Percentiles rank a stretch among this genome's conserved stretches.
These are phyloP conservation scores for Dexiosoma caninum DNA, from an alignment of 2,888 invertebrate genomes.

Conservation along the genomic window DNA sequence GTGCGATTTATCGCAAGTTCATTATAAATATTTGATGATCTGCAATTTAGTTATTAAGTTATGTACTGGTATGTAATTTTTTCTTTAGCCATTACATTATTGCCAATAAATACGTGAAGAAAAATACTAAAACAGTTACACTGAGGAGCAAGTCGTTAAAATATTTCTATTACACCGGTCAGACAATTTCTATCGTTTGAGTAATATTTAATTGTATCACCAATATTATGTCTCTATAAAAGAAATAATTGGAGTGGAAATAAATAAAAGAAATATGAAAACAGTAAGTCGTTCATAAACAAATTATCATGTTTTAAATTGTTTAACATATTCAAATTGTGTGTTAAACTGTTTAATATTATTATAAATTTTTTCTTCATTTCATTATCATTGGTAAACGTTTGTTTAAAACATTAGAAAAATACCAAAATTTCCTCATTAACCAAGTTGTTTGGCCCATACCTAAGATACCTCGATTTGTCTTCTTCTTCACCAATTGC, in stretches of 20 bases:
- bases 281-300: conserved; percentile 34
- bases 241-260: neutral
- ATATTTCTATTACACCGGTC: no score
- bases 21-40: no score
- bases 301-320: conserved; percentile 25
- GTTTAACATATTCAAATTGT: conserved; percentile 40
- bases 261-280: neutral
- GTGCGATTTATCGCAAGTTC: no score
- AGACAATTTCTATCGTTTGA: no score
- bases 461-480: conserved; percentile 90
- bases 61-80: no score
- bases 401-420: conserved; percentile 49
- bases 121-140: no score
- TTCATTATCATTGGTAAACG: conserved; percentile 14
- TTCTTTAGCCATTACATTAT: no score
- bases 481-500: conserved; percentile 86
- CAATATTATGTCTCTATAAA: neutral
- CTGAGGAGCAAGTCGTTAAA: no score
- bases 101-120: no score
- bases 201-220: neutral
- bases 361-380: neutral
- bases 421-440: conserved; percentile 77
- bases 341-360: conserved; percentile 30
- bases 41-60: no score
- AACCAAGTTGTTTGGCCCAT: conserved; percentile 80